These are phyloP conservation scores for Medauroidea extradentata DNA, from an alignment of 1,140 invertebrate genomes.

Conservation along the genomic window DNA sequence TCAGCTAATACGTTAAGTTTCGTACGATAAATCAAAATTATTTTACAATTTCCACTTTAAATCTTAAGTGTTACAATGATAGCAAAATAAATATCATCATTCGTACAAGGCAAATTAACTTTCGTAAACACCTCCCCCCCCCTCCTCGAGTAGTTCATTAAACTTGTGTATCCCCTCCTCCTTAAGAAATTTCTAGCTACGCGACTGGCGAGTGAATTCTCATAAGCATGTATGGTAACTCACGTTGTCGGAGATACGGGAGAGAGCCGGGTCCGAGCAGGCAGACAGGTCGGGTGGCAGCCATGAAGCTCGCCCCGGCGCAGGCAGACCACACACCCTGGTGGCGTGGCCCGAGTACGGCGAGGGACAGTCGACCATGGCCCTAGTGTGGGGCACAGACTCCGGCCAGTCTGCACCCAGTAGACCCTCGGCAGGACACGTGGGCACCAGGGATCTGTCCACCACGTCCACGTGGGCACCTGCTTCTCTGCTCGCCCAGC, in stretches of 20 bases:
- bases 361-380: slow-evolving; percentile 55
- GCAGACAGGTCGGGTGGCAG: slow-evolving; percentile 65
- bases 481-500: slow-evolving; percentile 50
- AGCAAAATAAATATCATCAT: too few relatives aligned
- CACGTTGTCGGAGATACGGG: slow-evolving; percentile 60
- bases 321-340: slow-evolving; percentile 53
- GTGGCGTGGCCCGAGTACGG: slow-evolving; percentile 37
- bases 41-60: too few relatives aligned
- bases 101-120: too few relatives aligned
- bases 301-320: slow-evolving; percentile 61
- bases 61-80: too few relatives aligned
- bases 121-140: too few relatives aligned
- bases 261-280: slow-evolving; percentile 61
- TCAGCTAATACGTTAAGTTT: too few relatives aligned
- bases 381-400: slow-evolving; percentile 55
- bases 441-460: slow-evolving; percentile 52
- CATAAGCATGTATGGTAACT: too few relatives aligned
- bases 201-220: too few relatives aligned
- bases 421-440: slow-evolving; percentile 42
- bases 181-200: too few relatives aligned
- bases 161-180: too few relatives aligned
- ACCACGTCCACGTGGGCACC: slow-evolving; percentile 58
- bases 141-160: too few relatives aligned
- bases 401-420: slow-evolving; percentile 53
- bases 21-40: too few relatives aligned